phyloP scores from a whole-genome alignment of 2,113 vertebrate genomes.

The Mus pahari region DNA sequence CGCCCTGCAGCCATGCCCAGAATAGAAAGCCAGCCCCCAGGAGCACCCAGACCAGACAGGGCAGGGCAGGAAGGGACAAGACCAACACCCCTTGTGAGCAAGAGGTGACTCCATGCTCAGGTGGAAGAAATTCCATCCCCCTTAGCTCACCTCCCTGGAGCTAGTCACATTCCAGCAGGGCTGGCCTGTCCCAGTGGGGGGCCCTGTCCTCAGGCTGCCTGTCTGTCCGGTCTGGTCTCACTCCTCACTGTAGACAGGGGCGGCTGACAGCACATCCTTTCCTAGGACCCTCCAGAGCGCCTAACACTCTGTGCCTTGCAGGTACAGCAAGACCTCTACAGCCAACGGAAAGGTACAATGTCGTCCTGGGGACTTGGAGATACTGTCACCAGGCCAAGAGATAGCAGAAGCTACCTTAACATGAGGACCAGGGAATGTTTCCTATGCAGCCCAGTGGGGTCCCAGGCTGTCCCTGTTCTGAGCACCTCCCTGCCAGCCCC shows the following conservation, averaged over 20 bases:
- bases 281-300: neutral
- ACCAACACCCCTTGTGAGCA: conserved; percentile 53
- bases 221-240: neutral
- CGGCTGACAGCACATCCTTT: neutral
- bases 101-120: conserved; percentile 66
- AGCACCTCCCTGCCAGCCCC: neutral
- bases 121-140: conserved; percentile 78
- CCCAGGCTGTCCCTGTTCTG: neutral
- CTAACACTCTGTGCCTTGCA: fast-evolving
- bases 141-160: conserved; percentile 80
- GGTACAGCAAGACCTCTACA: neutral
- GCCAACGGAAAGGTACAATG: fast-evolving
- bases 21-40: conserved; percentile 58
- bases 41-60: conserved; percentile 69
- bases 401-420: neutral
- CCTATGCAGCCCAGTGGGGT: neutral
- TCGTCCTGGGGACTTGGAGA: fast-evolving
- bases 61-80: conserved; percentile 80
- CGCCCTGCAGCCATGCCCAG: neutral
- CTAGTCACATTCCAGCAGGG: conserved; percentile 71
- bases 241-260: neutral
- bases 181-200: conserved; percentile 60
- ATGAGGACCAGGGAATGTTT: neutral
- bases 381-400: neutral
- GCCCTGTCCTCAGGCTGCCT: conserved; percentile 36